Evolutionary conservation across 2,888 invertebrate species (phyloP).

Genomic region (Branchinecta sandiegonensis): DNA sequence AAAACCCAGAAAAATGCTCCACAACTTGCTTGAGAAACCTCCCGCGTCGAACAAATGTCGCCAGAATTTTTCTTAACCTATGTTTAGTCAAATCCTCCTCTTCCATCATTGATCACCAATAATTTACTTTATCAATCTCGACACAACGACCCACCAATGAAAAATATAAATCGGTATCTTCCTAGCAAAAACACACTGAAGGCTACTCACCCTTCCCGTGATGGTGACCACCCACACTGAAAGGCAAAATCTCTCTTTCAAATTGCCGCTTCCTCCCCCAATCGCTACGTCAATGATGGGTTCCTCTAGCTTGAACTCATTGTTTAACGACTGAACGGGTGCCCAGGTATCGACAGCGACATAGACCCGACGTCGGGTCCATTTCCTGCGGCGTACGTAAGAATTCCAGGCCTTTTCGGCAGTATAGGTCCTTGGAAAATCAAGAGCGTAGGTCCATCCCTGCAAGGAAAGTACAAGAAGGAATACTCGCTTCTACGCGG

Average conservation of each 20-base stretch:
- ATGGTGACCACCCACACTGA: conserved; percentile 87
- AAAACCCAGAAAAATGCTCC: no score
- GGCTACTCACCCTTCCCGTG: conserved; percentile 52
- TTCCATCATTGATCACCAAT: no score
- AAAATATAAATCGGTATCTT: no score
- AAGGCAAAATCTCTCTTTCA: conserved; percentile 54
- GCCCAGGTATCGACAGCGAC: conserved; percentile 84
- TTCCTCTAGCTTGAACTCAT: conserved; percentile 43
- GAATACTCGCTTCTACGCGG: no score
- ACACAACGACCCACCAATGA: no score
- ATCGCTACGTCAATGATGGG: conserved; percentile 82
- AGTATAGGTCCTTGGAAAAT: conserved; percentile 70
- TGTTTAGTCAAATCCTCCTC: no score
- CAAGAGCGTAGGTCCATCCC: conserved; percentile 83
- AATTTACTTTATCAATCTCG: no score
- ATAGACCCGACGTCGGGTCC: conserved; percentile 74
- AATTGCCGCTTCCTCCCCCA: conserved; percentile 67
- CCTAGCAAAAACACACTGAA: no score
- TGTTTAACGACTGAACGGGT: conserved; percentile 45
- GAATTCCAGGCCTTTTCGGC: conserved; percentile 74
- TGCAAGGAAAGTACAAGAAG: conserved; percentile 29
- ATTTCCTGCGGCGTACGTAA: conserved; percentile 72
- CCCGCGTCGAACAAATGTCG: no score
- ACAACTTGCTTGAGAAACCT: no score
- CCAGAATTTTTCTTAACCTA: no score